Evolutionary conservation across 2,113 vertebrate species (phyloP).

Genomic region (Trematocara nigrifrons): DNA sequence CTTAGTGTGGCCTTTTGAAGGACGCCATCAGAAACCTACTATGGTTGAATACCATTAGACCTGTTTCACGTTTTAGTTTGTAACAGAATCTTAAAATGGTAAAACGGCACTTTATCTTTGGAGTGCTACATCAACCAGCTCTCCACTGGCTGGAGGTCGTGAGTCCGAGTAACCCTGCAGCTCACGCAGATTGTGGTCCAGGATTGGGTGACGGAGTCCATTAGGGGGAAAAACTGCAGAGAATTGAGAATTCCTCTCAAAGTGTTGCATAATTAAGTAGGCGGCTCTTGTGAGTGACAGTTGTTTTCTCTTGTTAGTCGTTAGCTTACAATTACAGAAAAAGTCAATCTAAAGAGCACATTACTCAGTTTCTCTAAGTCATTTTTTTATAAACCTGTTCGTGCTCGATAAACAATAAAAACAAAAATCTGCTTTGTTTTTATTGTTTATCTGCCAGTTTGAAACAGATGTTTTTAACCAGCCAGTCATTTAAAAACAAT

Average conservation of each 20-base stretch:
- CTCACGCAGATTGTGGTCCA: background rate
- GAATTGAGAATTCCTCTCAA: background rate
- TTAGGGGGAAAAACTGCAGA: background rate
- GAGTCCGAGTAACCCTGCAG: background rate
- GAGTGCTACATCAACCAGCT: background rate
- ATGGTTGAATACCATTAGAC: background rate
- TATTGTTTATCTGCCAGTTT: background rate
- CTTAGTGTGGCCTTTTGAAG: background rate
- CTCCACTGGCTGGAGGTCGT: background rate
- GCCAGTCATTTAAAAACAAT: background rate
- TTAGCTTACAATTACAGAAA: background rate
- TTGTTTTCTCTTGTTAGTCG: background rate
- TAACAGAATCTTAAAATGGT: background rate
- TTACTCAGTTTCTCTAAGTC: background rate
- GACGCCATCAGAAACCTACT: background rate
- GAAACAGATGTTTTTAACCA: background rate
- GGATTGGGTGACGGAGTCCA: background rate
- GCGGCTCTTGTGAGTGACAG: background rate
- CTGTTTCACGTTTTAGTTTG: background rate
- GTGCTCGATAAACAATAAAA: background rate
- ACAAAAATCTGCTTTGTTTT: background rate
- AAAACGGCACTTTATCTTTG: background rate
- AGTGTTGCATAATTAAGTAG: background rate
- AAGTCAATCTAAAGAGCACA: background rate
- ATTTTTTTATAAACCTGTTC: background rate